Evolutionary conservation across 2,113 vertebrate genomes (phyloP), one percentile per base, ranked within the genome.

Genomic region (Rattus rattus): DNA sequence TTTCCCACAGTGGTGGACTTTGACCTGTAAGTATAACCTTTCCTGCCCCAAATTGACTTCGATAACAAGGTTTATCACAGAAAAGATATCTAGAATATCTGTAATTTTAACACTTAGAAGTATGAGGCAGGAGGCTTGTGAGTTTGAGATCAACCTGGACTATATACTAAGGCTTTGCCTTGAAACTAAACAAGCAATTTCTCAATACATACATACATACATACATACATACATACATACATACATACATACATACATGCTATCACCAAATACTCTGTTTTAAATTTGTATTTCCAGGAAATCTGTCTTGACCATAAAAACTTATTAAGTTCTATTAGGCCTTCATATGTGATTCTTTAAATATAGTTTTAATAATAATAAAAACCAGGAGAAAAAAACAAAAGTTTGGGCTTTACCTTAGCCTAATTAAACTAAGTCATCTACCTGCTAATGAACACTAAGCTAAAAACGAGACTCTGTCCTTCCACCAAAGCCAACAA

Each of bases 391-490:
- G 28, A 14, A 36, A 28, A 36, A 56, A 56, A 56, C 11, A 19
- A 1, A 83, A 93, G 96, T 61, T 67, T 92, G 43, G 90, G 4
- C 39, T 91, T 4, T 86, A 33, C 7, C 16, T 65, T 28, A 56
- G n/a, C 13, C 92, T 94, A 39, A 94, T 93, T 92, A 6, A 10
- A 75, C 56, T 90, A 91, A 94, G 85, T 39, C 80, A 88, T 98
- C 91, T 93, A 92, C 96, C 97, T 98, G 97, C 96, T 97, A 97
- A 89, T 92, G 95, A 97, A 56, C 88, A 97, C 93, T 94, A 92
- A 95, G 8, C n/a, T 70, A 81, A 95, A 97, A 96, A 91, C 97
- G 95, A 95, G 97, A 98, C 94, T 94, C 94, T 94, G n/a, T 7
- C 33, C 86, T 87, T 88, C 91, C 86, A 83, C 90, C 91, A 86